phyloP scores from a whole-genome alignment of 2,113 vertebrate genomes.

The Tychaedon coryphoeus region DNA sequence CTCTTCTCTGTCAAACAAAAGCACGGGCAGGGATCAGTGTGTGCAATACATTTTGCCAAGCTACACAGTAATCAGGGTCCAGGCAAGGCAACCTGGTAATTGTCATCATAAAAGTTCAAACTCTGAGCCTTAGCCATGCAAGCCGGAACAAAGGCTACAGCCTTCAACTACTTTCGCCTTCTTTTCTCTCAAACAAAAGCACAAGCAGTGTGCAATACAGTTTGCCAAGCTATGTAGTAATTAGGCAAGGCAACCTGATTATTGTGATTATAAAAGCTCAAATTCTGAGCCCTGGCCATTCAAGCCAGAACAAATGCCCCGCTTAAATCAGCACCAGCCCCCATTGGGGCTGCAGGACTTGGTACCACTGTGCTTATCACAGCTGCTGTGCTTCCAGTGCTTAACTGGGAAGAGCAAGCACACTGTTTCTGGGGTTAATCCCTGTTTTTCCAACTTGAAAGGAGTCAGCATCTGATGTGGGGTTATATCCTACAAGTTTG shows the following conservation, averaged over 20 bases:
- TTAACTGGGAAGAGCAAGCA: background rate
- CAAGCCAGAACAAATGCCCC: background rate
- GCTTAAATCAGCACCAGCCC: fast-evolving
- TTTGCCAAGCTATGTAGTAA: background rate
- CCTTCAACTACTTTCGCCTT: background rate
- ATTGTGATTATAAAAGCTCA: background rate
- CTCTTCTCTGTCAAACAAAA: background rate
- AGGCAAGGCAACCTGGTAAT: background rate
- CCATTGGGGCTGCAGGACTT: fast-evolving
- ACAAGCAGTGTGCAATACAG: fast-evolving
- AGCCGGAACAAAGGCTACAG: background rate
- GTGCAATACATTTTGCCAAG: background rate
- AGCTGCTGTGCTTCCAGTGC: background rate
- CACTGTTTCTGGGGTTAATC: background rate
- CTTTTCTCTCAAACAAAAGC: background rate
- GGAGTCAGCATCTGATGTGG: background rate
- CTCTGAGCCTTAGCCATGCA: background rate
- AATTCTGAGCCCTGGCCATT: background rate
- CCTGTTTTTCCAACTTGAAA: background rate
- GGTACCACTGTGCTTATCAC: fast-evolving
- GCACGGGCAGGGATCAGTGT: background rate
- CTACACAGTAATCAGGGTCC: background rate
- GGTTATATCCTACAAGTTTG: background rate
- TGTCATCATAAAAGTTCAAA: background rate
- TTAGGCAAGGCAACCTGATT: background rate